phyloP scores from a whole-genome alignment of 1,140 invertebrate genomes.

The Meloidogyne chitwoodi region DNA sequence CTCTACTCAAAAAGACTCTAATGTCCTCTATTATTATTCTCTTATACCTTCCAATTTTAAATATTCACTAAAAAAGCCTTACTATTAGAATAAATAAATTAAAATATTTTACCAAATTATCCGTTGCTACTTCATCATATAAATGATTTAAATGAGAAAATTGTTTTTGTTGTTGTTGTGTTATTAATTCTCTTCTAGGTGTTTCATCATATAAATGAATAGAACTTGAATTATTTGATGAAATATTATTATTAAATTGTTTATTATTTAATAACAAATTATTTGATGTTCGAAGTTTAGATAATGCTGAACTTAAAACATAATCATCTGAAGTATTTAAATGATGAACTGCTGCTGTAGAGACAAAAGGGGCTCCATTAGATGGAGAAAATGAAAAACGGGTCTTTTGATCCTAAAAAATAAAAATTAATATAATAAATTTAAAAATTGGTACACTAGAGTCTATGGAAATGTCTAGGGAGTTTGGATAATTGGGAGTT shows the following conservation, averaged over 20 bases:
- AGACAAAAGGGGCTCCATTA: not conserved
- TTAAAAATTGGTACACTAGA: not conserved
- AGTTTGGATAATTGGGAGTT: constrained; percentile 9
- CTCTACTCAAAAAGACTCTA: not conserved
- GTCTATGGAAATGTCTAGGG: not conserved
- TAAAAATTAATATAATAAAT: not conserved
- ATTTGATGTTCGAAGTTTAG: not conserved
- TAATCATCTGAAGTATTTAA: constrained; percentile 22
- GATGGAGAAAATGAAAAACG: constrained; percentile 6
- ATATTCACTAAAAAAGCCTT: too few species aligned
- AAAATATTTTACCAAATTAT: not conserved
- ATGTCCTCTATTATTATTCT: not conserved
- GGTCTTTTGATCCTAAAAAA: not conserved
- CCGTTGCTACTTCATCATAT: constrained; percentile 37
- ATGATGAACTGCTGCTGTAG: constrained; percentile 24
- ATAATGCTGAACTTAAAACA: constrained; percentile 18
- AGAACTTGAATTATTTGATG: not conserved
- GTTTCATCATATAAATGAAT: constrained; percentile 38
- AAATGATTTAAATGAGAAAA: constrained; percentile 3
- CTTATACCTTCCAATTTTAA: not conserved
- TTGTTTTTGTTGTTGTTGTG: not conserved
- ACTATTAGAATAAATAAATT: not conserved
- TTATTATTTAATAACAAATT: not conserved
- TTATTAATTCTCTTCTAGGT: not conserved
- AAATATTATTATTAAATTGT: not conserved